Conservation (phyloP, 2,113 vertebrate species). For the Setophaga petechia region DNA sequence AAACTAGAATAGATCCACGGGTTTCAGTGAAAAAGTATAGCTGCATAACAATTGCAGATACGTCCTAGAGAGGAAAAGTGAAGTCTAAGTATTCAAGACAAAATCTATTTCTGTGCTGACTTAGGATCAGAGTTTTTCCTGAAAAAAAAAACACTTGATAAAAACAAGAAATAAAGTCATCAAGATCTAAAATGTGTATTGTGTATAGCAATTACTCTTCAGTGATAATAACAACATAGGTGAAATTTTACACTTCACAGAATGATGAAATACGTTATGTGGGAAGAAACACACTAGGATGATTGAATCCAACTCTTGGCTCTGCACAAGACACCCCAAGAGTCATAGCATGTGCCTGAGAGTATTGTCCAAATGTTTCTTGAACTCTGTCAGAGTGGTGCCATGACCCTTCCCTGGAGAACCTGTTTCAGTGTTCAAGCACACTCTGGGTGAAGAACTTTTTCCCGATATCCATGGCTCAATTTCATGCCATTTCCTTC, state of each 20-base stretch:
- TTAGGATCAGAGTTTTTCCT: neutral
- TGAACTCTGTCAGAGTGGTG: neutral
- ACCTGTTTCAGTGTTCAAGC: neutral
- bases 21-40: neutral
- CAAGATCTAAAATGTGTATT: neutral
- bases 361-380: neutral
- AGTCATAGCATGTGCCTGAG: neutral
- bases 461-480: neutral
- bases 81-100: neutral
- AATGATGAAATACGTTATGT: neutral
- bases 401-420: no score
- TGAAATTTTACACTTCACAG: neutral
- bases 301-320: neutral
- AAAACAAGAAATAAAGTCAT: neutral
- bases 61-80: neutral
- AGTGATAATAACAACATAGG: neutral
- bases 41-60: neutral
- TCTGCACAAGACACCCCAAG: neutral
- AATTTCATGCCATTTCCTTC: neutral
- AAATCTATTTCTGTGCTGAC: neutral
- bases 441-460: rapidly evolving
- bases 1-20: neutral
- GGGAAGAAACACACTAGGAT: rapidly evolving
- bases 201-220: neutral
- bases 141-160: neutral